Conservation (phyloP, 2,797 vertebrate genomes). For the Tolypeutes matacus region DNA sequence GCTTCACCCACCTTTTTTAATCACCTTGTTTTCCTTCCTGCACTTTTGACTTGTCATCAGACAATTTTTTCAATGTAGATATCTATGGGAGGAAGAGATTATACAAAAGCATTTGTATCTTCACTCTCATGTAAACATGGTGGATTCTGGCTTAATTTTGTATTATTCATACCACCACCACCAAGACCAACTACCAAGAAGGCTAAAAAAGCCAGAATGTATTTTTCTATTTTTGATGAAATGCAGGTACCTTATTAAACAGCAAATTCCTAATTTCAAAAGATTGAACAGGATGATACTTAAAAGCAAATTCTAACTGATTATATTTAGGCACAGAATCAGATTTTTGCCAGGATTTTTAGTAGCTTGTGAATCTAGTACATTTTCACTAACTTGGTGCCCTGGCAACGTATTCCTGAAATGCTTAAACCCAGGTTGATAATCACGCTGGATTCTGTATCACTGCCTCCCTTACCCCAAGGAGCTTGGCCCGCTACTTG, state of each 20-base stretch:
- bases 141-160: not conserved
- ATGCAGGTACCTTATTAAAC: not conserved
- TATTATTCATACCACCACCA: not conserved
- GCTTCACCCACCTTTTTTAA: not conserved
- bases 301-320: slow-evolving; percentile 25
- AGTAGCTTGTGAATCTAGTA: not conserved
- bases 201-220: slow-evolving; percentile 38
- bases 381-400: not conserved
- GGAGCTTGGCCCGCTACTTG: slow-evolving; percentile 52
- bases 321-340: not conserved
- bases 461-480: slow-evolving; percentile 61
- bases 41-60: not conserved
- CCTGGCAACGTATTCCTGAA: slow-evolving; percentile 55
- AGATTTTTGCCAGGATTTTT: not conserved
- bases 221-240: slow-evolving; percentile 58
- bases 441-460: not conserved
- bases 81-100: not conserved
- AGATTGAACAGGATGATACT: not conserved
- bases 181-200: slow-evolving; percentile 49
- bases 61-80: not conserved
- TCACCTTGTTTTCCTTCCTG: not conserved
- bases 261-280: slow-evolving; percentile 38
- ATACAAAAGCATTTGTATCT: not conserved
- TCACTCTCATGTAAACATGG: not conserved
- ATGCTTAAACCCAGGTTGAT: slow-evolving; percentile 34